These are phyloP conservation scores for Enteromius radiatus DNA, from an alignment of 2,797 vertebrate species.

Conservation along the genomic window DNA sequence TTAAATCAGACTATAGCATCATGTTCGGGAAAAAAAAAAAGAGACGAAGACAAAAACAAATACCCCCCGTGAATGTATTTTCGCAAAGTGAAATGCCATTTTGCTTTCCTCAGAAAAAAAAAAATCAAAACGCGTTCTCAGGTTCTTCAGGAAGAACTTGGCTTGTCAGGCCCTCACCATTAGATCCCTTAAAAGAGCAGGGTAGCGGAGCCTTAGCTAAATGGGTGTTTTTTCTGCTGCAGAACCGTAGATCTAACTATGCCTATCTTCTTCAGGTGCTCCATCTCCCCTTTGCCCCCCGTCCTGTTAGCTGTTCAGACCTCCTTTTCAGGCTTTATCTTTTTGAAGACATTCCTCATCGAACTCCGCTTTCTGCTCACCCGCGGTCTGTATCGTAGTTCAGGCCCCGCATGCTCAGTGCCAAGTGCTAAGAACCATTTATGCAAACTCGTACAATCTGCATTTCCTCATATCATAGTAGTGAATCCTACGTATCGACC, in stretches of 20 bases:
- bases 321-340: conserved; percentile 60
- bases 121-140: conserved; percentile 58
- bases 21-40: conserved; percentile 8
- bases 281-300: conserved; percentile 36
- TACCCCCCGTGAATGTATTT: conserved; percentile 72
- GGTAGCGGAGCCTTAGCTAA: conserved; percentile 57
- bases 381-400: background rate
- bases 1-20: conserved; percentile 64
- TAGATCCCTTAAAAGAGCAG: conserved; percentile 44
- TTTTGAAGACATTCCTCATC: conserved; percentile 76
- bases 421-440: conserved; percentile 45
- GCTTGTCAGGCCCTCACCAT: conserved; percentile 56
- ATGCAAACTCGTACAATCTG: conserved; percentile 35
- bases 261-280: conserved; percentile 76
- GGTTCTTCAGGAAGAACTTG: conserved; percentile 72
- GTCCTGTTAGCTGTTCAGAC: conserved; percentile 28
- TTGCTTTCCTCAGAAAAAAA: conserved; percentile 56
- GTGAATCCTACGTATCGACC: conserved; percentile 11
- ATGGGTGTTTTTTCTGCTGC: conserved; percentile 58
- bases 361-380: conserved; percentile 40
- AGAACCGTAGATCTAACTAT: conserved; percentile 70
- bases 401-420: conserved; percentile 39
- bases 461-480: conserved; percentile 27
- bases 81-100: conserved; percentile 54
- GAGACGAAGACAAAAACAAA: background rate